Evolutionary conservation across 37 sponge, comb jelly and placozoan species (phyloP), one percentile per base, ranked within the genome.

Genomic region (Agelas oroides): DNA sequence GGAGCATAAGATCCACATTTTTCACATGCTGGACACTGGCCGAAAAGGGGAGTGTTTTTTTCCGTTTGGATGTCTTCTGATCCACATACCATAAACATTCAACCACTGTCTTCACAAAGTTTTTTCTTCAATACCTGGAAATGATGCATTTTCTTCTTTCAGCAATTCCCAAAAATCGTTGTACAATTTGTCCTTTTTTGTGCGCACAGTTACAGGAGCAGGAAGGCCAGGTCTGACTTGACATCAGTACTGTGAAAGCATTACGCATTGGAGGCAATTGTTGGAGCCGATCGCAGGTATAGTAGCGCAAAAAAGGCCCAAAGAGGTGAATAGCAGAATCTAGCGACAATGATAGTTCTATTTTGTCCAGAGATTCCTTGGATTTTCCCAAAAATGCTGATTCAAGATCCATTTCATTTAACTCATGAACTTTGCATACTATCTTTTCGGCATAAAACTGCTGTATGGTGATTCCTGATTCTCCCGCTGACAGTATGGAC

Each of bases 21-120:
- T 58, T 70, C 6, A 70, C 83, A 57, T 82, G 83, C 53, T 60
- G 61, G 3, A 80, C 12, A 21, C 58, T 80, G 1, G 57, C 19
- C 23, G 46, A 46, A 46, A 46, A 46, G 46, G 8, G 8, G 46
- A 46, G 60, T 32, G 63, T 71, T 58, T 71, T 58, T 37, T 71
- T 55, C 46, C 17, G 14, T 28, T 69, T 70, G n/a, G 81, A 20
- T 68, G 32, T 66, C 25, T 27, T 52, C 8, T 70, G 40, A 28
- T 35, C 64, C 64, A 62, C 24, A 21, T 36, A 75, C 85, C 77
- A 75, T 66, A 84, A 66, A 40, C 69, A 41, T 25, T 80, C 81
- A n/a, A 66, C 32, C 8, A 46, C 8, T 46, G 68, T 67, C 67
- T 65, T 67, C 32, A 80, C 70, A 80, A 5, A 30, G 62, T 14